These are phyloP conservation scores for Didymodactylos carnosus DNA, from an alignment of 2,888 invertebrate genomes.

Conservation along the genomic window DNA sequence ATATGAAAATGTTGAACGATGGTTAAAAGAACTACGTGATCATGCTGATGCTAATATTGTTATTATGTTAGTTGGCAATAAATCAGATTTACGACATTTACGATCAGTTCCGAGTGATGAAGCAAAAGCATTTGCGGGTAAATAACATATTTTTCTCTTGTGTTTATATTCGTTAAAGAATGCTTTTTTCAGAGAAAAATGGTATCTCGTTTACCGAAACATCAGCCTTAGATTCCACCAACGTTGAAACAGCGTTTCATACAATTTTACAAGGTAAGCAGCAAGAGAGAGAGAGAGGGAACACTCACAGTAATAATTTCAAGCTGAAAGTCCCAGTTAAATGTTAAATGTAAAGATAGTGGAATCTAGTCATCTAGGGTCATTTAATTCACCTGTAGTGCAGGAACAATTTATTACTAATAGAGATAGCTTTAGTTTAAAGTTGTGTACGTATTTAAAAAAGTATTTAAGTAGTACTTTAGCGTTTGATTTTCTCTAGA, in stretches of 20 bases:
- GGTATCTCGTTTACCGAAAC: slow-evolving; percentile 95
- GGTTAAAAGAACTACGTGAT: neutral
- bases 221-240: slow-evolving; percentile 95
- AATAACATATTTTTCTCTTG: too few relatives aligned
- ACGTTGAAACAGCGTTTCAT: slow-evolving; percentile 98
- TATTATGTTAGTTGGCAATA: slow-evolving; percentile 46
- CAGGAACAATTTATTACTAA: too few relatives aligned
- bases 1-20: neutral
- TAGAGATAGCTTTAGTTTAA: too few relatives aligned
- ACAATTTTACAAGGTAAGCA: too few relatives aligned
- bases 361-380: too few relatives aligned
- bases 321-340: too few relatives aligned
- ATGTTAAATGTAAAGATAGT: too few relatives aligned
- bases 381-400: too few relatives aligned
- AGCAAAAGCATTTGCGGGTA: slow-evolving; percentile 74
- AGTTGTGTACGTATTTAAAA: too few relatives aligned
- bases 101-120: slow-evolving; percentile 96
- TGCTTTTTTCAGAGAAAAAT: slow-evolving; percentile 55
- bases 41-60: neutral
- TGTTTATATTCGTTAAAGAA: neutral
- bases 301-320: too few relatives aligned
- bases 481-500: slow-evolving; percentile 45
- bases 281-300: too few relatives aligned
- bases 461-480: too few relatives aligned
- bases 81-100: slow-evolving; percentile 47